These are phyloP conservation scores for Sylvia atricapilla DNA, from an alignment of 2,113 vertebrate species.

Conservation along the genomic window DNA sequence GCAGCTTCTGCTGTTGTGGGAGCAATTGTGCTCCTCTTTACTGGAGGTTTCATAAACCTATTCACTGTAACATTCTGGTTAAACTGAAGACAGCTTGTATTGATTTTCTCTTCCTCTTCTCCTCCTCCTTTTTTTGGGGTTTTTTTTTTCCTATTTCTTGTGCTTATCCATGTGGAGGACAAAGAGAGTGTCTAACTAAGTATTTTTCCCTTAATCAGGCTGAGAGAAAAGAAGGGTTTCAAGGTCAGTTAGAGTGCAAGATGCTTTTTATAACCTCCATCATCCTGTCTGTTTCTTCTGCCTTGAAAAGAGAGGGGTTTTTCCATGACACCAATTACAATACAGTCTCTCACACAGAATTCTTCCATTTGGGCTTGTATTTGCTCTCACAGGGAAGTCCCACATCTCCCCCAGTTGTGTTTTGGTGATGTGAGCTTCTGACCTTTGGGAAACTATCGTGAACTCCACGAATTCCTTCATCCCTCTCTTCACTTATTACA, in stretches of 20 bases:
- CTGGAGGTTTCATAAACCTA: slow-evolving; percentile 55
- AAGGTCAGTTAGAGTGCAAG: slow-evolving; percentile 56
- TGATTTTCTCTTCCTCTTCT: slow-evolving; percentile 42
- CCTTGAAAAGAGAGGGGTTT: slow-evolving; percentile 6
- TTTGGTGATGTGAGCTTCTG: slow-evolving; percentile 36
- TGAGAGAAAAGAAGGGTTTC: slow-evolving; percentile 39
- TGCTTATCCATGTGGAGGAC: slow-evolving; percentile 47
- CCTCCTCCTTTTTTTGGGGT: not conserved
- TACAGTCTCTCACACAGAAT: not conserved
- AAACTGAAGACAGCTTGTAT: slow-evolving; percentile 58
- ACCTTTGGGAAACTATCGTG: slow-evolving; percentile 51
- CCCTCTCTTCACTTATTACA: slow-evolving; percentile 48
- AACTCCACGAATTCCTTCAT: slow-evolving; percentile 55
- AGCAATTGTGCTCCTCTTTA: slow-evolving; percentile 42
- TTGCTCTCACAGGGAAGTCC: slow-evolving; percentile 36
- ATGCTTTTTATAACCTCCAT: slow-evolving; percentile 58
- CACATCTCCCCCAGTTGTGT: not conserved
- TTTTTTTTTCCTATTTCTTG: not conserved
- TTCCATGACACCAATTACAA: slow-evolving; percentile 1
- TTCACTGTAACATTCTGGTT: slow-evolving; percentile 60
- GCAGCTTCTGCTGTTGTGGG: slow-evolving; percentile 52
- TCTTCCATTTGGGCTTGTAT: slow-evolving; percentile 22
- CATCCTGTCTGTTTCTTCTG: slow-evolving; percentile 43
- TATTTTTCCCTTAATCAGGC: slow-evolving; percentile 58
- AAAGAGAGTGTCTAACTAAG: slow-evolving; percentile 46